Percentiles rank a stretch among this genome's conserved stretches.
Evolutionary conservation across 2,888 invertebrate species (phyloP).

Genomic region (Anarsia innoxiella): DNA sequence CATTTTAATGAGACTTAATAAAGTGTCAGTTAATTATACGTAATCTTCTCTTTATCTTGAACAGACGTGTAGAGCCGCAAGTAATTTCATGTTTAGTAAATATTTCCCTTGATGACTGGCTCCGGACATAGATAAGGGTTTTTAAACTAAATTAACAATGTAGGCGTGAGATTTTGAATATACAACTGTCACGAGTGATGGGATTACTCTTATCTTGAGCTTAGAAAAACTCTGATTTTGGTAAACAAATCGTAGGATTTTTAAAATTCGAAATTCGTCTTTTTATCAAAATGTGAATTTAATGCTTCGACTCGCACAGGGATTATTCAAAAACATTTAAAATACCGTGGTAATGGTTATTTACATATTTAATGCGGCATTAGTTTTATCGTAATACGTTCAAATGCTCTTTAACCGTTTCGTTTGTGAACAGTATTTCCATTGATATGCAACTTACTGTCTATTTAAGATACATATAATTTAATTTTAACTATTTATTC

Average conservation of each 20-base stretch:
- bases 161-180: conserved; percentile 4
- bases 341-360: conserved; percentile 21
- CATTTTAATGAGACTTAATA: conserved; percentile 5
- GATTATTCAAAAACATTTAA: conserved; percentile 26
- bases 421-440: too few relatives aligned
- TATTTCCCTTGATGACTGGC: conserved; percentile 58
- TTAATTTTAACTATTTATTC: too few relatives aligned
- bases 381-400: conserved; percentile 5
- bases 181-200: conserved; percentile 4
- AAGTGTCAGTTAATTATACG: conserved; percentile 5
- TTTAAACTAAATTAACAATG: not conserved
- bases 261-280: too few relatives aligned
- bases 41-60: conserved; percentile 6
- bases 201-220: conserved; percentile 2
- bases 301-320: conserved; percentile 29
- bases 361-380: conserved; percentile 13
- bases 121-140: conserved; percentile 38
- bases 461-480: too few relatives aligned
- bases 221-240: conserved; percentile 3
- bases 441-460: too few relatives aligned
- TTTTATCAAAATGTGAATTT: too few relatives aligned
- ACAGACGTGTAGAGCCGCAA: conserved; percentile 17
- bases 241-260: conserved; percentile 2
- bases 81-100: conserved; percentile 61
- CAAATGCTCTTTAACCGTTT: too few relatives aligned